A percentile compares a stretch with the other conserved stretches of the same genome.
Conservation (phyloP, 1,140 invertebrate species). For the Aphelenchoides fujianensis region DNA sequence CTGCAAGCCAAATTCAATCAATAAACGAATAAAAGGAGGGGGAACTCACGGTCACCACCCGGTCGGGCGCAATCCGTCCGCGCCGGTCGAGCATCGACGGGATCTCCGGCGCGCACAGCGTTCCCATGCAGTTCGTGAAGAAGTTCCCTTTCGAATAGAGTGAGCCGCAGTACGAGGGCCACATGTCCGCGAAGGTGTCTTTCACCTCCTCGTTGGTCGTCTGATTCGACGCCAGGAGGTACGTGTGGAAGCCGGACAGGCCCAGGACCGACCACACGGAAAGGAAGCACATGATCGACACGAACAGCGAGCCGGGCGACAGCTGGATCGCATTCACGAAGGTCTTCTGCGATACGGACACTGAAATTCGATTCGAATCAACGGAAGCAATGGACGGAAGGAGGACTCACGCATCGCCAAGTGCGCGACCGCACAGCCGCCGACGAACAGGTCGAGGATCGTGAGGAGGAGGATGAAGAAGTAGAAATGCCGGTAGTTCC, state of each 20-base stretch:
- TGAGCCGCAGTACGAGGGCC: constrained; percentile 31
- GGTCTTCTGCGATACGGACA: constrained; percentile 35
- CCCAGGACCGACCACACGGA: constrained; percentile 95
- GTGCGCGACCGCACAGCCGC: constrained; percentile 89
- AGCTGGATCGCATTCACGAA: constrained; percentile 46
- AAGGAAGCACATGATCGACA: constrained; percentile 89
- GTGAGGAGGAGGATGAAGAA: constrained; percentile 93
- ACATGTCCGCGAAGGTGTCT: constrained; percentile 23
- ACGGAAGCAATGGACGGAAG: constrained; percentile 1
- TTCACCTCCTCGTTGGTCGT: constrained; percentile 95
- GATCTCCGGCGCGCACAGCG: constrained; percentile 38
- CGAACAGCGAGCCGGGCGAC: constrained; percentile 70
- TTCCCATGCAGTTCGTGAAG: constrained; percentile 41
- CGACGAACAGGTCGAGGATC: constrained; percentile 92
- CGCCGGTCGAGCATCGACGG: constrained; percentile 35
- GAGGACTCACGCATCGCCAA: constrained; percentile 79
- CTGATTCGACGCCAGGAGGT: constrained; percentile 90
- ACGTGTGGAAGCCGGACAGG: constrained; percentile 94
- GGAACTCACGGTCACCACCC: constrained; percentile 5
- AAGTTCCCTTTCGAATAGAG: constrained; percentile 46
- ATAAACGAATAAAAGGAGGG: neutral
- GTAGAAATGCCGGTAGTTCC: constrained; percentile 98
- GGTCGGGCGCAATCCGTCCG: constrained; percentile 18
- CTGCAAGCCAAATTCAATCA: neutral
- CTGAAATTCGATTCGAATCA: constrained; percentile 51